Evolutionary conservation across 2,888 invertebrate genomes (phyloP).

Genomic region (Microctonus hyperodae): DNA sequence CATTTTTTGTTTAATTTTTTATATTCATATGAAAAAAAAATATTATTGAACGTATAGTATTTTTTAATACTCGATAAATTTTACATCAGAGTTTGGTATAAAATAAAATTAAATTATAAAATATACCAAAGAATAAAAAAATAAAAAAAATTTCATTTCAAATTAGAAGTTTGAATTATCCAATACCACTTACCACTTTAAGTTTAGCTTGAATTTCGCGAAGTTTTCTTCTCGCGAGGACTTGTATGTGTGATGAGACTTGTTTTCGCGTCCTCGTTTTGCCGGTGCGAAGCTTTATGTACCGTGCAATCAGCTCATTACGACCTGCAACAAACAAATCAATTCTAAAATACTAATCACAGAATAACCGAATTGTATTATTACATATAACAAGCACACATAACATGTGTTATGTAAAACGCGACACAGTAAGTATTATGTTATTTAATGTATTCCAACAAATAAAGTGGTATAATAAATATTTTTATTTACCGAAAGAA

Average conservation of each 20-base stretch:
- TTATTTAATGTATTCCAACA: neutral
- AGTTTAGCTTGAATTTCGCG: slow-evolving; percentile 98
- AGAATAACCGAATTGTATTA: slow-evolving; percentile 5
- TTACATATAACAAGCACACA: neutral
- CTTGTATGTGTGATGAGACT: slow-evolving; percentile 99
- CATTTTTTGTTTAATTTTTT: no score
- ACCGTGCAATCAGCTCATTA: slow-evolving; percentile 99
- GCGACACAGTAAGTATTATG: neutral
- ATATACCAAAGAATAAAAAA: no score
- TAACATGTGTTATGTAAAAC: neutral
- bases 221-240: slow-evolving; percentile 96
- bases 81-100: no score
- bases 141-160: no score
- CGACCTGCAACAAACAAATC: slow-evolving; percentile 80
- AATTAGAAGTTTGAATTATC: no score
- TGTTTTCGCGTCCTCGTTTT: slow-evolving; percentile 99
- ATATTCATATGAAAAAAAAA: no score
- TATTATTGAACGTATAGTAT: no score
- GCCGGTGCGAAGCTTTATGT: slow-evolving; percentile 99
- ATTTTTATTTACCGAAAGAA: neutral
- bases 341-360: slow-evolving; percentile 25
- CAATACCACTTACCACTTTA: slow-evolving; percentile 81
- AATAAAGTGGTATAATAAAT: neutral
- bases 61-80: no score
- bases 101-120: no score